phyloP scores from a whole-genome alignment of 2,888 invertebrate genomes.

The Hirtodrosophila alboralis region DNA sequence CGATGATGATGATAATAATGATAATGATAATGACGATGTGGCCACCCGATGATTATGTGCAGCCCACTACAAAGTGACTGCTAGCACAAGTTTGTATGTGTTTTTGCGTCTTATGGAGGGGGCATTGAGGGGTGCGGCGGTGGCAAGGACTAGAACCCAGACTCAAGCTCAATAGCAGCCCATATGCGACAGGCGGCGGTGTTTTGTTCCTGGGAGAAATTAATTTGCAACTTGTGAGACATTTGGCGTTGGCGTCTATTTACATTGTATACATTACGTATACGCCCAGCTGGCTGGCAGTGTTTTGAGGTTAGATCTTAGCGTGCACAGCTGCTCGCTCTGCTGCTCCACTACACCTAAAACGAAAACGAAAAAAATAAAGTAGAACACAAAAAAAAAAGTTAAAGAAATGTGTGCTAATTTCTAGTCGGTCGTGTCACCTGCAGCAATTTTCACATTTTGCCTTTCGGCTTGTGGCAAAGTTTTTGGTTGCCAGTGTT shows the following conservation, averaged over 20 bases:
- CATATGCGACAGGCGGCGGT: slow-evolving; percentile 37
- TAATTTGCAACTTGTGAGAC: slow-evolving; percentile 82
- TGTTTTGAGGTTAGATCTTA: slow-evolving; percentile 54
- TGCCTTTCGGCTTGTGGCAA: slow-evolving; percentile 46
- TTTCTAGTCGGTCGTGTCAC: slow-evolving; percentile 73
- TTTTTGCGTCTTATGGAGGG: slow-evolving; percentile 22
- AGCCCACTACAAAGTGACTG: slow-evolving; percentile 57
- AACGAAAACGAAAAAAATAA: too few species aligned
- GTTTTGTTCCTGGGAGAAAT: slow-evolving; percentile 80
- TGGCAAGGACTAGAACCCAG: slow-evolving; percentile 7
- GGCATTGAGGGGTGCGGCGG: too few species aligned
- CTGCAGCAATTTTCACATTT: slow-evolving; percentile 71
- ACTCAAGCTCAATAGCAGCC: background rate
- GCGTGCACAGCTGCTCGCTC: slow-evolving; percentile 61
- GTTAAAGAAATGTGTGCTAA: slow-evolving; percentile 68
- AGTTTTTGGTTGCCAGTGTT: slow-evolving; percentile 49
- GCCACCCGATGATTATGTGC: slow-evolving; percentile 48
- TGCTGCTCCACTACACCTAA: slow-evolving; percentile 12
- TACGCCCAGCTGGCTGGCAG: slow-evolving; percentile 49
- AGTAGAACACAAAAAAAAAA: slow-evolving; percentile 18
- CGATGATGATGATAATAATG: slow-evolving; percentile 31
- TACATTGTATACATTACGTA: slow-evolving; percentile 77
- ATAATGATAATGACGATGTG: slow-evolving; percentile 34
- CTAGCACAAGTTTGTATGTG: slow-evolving; percentile 3
- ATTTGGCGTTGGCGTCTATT: slow-evolving; percentile 78